These are phyloP conservation scores for Myotis vivesi DNA, from an alignment of 2,797 vertebrate genomes.

Conservation along the genomic window DNA sequence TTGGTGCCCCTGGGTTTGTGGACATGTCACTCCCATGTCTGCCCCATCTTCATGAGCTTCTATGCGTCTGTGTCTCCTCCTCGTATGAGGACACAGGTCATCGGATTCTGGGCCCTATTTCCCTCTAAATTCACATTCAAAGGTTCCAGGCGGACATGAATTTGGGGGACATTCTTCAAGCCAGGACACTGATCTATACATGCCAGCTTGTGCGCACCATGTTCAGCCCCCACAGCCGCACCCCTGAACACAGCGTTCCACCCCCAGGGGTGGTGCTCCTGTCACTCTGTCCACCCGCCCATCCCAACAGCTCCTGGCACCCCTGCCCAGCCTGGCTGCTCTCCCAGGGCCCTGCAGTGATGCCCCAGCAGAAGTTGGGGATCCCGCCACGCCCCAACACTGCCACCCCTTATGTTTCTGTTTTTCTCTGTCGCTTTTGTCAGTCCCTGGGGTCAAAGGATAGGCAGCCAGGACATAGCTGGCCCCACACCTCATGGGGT, in stretches of 20 bases:
- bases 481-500: neutral
- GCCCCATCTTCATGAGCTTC: fast-evolving
- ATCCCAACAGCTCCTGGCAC: fast-evolving
- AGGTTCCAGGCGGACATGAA: neutral
- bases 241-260: neutral
- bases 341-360: no score
- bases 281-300: neutral
- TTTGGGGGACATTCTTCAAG: neutral
- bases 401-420: fast-evolving
- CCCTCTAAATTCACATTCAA: neutral
- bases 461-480: neutral
- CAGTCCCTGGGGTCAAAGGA: neutral
- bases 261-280: neutral
- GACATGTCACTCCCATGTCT: no score
- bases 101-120: no score
- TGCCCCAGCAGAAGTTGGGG: neutral
- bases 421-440: no score
- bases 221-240: neutral
- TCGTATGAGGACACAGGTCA: neutral
- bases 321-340: neutral
- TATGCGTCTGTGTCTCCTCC: neutral
- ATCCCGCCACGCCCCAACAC: neutral
- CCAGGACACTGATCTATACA: fast-evolving
- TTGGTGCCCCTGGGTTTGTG: neutral
- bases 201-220: fast-evolving